Conservation (phyloP, 2,113 vertebrate species). For the Malaclemys terrapin region DNA sequence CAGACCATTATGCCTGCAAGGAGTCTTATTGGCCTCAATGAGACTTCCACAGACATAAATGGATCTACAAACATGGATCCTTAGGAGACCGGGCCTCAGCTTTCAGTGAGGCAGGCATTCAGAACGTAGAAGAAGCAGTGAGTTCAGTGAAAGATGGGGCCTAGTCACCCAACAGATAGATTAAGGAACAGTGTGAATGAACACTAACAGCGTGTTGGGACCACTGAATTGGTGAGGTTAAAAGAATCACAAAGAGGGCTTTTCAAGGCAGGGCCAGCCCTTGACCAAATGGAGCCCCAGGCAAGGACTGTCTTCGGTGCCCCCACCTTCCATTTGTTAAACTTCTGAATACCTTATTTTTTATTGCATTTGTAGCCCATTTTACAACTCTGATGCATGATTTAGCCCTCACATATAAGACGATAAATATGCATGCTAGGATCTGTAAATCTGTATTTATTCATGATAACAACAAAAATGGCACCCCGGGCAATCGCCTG, state of each 20-base stretch:
- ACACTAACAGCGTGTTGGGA: background rate
- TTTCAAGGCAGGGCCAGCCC: too few relatives aligned
- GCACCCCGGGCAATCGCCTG: too few relatives aligned
- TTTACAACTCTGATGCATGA: too few relatives aligned
- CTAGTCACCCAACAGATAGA: background rate
- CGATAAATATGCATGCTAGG: too few relatives aligned
- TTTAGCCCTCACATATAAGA: too few relatives aligned
- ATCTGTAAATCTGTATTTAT: too few relatives aligned
- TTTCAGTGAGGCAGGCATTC: background rate
- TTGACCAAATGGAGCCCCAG: too few relatives aligned
- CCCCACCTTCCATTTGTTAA: too few relatives aligned
- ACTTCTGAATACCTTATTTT: too few relatives aligned
- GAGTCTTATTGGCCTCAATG: background rate
- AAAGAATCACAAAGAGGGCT: background rate
- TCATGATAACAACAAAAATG: too few relatives aligned
- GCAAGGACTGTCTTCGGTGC: too few relatives aligned
- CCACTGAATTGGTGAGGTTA: background rate
- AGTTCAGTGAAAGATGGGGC: background rate
- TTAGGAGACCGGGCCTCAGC: background rate
- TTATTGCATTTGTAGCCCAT: too few relatives aligned
- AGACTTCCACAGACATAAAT: background rate
- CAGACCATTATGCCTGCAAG: fast-evolving
- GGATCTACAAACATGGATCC: background rate
- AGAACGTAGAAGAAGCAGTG: background rate
- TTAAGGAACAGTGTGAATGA: background rate